Conservation (phyloP, 2,888 invertebrate species). For the Agelastica alni region DNA sequence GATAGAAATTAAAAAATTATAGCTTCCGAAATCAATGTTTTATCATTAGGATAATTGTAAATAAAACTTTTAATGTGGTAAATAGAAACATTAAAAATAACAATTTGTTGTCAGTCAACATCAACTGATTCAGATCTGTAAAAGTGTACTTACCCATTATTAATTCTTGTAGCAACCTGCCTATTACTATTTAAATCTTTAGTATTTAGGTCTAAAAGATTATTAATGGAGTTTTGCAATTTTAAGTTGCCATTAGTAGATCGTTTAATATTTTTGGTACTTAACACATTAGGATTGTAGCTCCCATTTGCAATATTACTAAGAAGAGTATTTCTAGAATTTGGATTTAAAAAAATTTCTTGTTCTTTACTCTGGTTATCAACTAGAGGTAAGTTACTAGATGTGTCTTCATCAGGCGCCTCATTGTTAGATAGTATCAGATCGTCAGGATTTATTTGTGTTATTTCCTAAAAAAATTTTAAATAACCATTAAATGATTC, state of each 20-base stretch:
- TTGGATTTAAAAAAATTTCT: constrained; percentile 50
- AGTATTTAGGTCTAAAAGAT: not conserved
- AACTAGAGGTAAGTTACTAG: constrained; percentile 30
- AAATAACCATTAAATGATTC: too few relatives aligned
- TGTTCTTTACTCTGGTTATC: constrained; percentile 24
- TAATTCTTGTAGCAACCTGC: constrained; percentile 38
- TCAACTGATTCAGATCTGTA: too few relatives aligned
- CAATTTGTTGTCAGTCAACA: too few relatives aligned
- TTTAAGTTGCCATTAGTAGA: constrained; percentile 8
- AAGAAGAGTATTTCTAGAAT: constrained; percentile 48
- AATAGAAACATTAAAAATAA: too few relatives aligned
- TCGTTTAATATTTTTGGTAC: constrained; percentile 32
- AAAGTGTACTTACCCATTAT: constrained; percentile 32
- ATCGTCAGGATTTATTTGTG: too few relatives aligned
- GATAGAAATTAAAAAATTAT: too few relatives aligned
- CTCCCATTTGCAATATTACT: constrained; percentile 49
- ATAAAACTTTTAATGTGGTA: too few relatives aligned
- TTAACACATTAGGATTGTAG: constrained; percentile 43
- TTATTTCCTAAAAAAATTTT: too few relatives aligned
- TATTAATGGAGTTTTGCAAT: constrained; percentile 8
- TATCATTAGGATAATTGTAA: too few relatives aligned
- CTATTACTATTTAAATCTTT: too few relatives aligned
- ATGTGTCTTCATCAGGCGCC: constrained; percentile 25
- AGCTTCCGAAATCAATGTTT: too few relatives aligned
- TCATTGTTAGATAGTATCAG: constrained; percentile 25